phyloP scores from a whole-genome alignment of 2,888 invertebrate genomes.

The Synanthedon andrenaeformis region DNA sequence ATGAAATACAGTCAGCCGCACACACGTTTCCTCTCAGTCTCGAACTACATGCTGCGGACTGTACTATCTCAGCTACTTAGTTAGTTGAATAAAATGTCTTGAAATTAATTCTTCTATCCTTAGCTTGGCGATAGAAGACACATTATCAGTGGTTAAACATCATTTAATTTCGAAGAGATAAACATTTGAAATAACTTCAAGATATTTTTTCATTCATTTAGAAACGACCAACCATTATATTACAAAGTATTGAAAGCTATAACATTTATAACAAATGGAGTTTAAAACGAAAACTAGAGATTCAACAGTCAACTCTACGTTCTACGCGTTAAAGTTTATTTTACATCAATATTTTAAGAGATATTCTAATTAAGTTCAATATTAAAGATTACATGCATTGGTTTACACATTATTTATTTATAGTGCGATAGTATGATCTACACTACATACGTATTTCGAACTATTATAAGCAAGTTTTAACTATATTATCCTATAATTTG shows the following conservation, averaged over 20 bases:
- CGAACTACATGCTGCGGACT: neutral
- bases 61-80: neutral
- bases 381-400: neutral
- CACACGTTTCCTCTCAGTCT: neutral
- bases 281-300: slow-evolving; percentile 13
- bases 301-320: slow-evolving; percentile 13
- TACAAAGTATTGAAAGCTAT: slow-evolving; percentile 33
- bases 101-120: neutral
- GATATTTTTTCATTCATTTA: slow-evolving; percentile 1
- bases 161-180: neutral
- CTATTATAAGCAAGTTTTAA: no score
- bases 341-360: slow-evolving; percentile 4
- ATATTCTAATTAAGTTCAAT: neutral
- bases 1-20: neutral
- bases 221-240: slow-evolving; percentile 9
- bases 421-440: no score
- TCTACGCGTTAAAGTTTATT: slow-evolving; percentile 5
- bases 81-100: neutral
- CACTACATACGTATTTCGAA: no score
- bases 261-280: slow-evolving; percentile 19
- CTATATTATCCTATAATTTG: no score
- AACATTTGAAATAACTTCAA: neutral
- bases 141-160: no score
- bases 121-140: no score
- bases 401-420: no score